Evolutionary conservation across 2,888 invertebrate species (phyloP).

Genomic region (Apomyelois bistriatella): DNA sequence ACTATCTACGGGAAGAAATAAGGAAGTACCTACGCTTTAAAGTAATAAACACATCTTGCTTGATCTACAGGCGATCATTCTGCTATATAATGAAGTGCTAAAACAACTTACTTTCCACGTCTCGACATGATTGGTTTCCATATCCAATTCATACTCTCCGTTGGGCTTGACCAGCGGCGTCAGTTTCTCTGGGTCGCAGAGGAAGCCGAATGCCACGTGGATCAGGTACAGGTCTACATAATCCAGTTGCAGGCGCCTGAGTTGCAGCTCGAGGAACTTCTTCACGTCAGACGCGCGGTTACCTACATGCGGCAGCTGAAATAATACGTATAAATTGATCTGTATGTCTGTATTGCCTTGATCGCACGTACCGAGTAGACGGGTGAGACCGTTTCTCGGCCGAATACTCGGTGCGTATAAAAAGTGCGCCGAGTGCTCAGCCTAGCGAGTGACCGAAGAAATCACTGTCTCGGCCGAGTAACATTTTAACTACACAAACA

Average conservation of each 20-base stretch:
- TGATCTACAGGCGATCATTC: too few species aligned
- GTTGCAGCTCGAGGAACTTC: slow-evolving; percentile 82
- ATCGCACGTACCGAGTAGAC: too few species aligned
- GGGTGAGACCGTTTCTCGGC: too few species aligned
- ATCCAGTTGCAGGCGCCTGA: slow-evolving; percentile 81
- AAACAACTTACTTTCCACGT: slow-evolving; percentile 84
- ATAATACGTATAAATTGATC: slow-evolving; percentile 9
- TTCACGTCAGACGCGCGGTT: slow-evolving; percentile 84
- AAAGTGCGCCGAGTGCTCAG: too few species aligned
- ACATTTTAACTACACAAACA: too few species aligned
- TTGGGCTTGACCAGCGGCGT: slow-evolving; percentile 79
- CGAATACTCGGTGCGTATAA: too few species aligned
- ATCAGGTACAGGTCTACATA: slow-evolving; percentile 90
- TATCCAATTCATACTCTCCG: slow-evolving; percentile 81
- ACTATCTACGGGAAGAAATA: too few species aligned
- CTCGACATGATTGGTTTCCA: slow-evolving; percentile 81
- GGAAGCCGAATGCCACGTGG: slow-evolving; percentile 87
- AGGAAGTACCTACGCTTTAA: too few species aligned
- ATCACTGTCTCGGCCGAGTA: too few species aligned
- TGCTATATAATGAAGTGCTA: background rate
- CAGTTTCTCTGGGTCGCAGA: slow-evolving; percentile 73
- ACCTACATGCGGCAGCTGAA: slow-evolving; percentile 84
- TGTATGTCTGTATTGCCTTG: background rate
- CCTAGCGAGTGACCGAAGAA: too few species aligned
- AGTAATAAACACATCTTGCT: too few species aligned